Evolutionary conservation across 92 coral and sea anemone genomes (phyloP).

Genomic region (Umimayanthus chanpuru): DNA sequence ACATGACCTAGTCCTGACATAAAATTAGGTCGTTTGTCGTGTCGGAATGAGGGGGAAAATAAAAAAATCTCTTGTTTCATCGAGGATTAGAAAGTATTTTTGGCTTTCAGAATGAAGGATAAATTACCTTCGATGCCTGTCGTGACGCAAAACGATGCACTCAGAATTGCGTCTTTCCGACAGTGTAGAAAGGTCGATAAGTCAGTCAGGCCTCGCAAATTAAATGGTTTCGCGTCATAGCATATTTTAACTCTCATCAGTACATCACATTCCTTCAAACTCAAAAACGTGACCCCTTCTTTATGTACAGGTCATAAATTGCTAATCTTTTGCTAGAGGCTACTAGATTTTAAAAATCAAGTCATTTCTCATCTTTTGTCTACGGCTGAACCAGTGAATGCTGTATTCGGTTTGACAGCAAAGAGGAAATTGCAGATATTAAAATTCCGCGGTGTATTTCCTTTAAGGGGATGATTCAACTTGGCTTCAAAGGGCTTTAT

Average conservation of each 20-base stretch:
- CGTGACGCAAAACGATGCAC: background rate
- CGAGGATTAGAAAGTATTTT: background rate
- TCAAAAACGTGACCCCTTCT: constrained; percentile 5
- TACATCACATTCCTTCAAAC: background rate
- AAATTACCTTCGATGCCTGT: background rate
- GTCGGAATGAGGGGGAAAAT: no score
- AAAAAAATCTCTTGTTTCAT: no score
- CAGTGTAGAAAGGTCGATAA: background rate
- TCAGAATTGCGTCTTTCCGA: background rate
- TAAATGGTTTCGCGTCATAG: background rate
- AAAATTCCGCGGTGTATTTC: constrained; percentile 41
- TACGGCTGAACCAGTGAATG: background rate
- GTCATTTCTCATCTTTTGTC: background rate
- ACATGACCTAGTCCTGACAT: background rate
- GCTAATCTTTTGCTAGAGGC: background rate
- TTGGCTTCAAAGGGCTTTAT: constrained; percentile 23
- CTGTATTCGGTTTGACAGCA: background rate
- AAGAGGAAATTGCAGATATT: constrained; percentile 10
- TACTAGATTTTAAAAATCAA: background rate
- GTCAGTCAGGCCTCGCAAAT: background rate
- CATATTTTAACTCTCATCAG: background rate
- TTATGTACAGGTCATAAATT: background rate
- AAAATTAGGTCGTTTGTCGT: no score
- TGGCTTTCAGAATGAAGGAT: background rate
- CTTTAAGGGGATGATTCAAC: constrained; percentile 17